Conservation (phyloP, 2,113 vertebrate genomes). For the Corythoichthys haematopterus region DNA sequence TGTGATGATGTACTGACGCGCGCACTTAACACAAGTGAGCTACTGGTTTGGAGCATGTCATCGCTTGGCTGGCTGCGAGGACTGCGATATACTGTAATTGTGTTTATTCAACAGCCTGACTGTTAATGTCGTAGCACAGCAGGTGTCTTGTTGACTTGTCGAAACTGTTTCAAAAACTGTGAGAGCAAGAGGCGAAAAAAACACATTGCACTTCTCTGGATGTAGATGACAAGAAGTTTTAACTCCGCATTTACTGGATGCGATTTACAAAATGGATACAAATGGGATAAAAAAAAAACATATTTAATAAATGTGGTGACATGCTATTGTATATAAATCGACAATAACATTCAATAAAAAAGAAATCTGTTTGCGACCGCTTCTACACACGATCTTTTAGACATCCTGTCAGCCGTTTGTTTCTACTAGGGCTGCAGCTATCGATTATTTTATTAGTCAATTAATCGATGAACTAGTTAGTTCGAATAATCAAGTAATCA, state of each 20-base stretch:
- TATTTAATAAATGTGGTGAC: too few relatives aligned
- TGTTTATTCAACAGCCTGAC: conserved; percentile 15
- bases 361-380: too few relatives aligned
- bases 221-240: neutral
- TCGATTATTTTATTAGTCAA: too few relatives aligned
- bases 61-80: conserved; percentile 13
- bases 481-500: too few relatives aligned
- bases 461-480: too few relatives aligned
- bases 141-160: conserved; percentile 14
- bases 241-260: neutral
- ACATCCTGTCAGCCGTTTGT: too few relatives aligned
- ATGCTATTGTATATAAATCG: too few relatives aligned
- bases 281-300: neutral
- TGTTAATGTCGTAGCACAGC: conserved; percentile 24
- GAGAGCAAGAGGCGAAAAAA: neutral
- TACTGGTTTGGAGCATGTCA: conserved; percentile 19
- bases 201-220: neutral
- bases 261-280: neutral
- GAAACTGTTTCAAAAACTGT: neutral
- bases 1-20: conserved; percentile 11
- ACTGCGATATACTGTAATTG: neutral
- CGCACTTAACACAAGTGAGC: conserved; percentile 29
- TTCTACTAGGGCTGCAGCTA: too few relatives aligned
- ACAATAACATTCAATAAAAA: too few relatives aligned
- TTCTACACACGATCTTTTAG: too few relatives aligned